Evolutionary conservation across 2,113 vertebrate genomes (phyloP), one percentile per base, ranked within the genome.

Genomic region (Leptobrachium ailaonicum): DNA sequence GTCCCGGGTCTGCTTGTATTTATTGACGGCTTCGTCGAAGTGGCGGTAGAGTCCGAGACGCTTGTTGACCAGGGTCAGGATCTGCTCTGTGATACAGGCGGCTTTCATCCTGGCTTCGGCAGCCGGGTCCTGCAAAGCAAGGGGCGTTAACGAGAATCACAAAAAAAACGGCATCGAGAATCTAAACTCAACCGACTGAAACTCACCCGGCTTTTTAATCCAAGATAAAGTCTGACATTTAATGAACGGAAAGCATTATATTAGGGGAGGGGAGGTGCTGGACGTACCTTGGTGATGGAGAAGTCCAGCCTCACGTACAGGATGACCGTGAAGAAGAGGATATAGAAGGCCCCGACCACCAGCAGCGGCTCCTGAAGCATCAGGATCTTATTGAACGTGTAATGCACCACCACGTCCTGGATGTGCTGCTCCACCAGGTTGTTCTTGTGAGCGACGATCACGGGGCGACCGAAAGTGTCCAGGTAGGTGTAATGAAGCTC

Each of bases 401-500:
- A 20, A 75, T 94, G 91, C 84, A 98, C 97, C 94, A 99, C 97
- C 0, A 99, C 91, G 85, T 99, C 98, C 87, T 99, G 97, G 84
- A 99, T 99, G 85, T 99, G 98, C 88, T 98, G 96, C 83, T 99
- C 98, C 77, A 99, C 97, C 85, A 99, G 88, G 75, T 99, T 99
- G 77, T 53, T 94, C 91, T 99, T 99, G 44, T 94, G 94, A 69
- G 96, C 98, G 2, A 98, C 94, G 69, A 99, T 92, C 82, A 99
- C 97, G 0, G 97, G 96, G 6, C 97, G 95, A 67, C 98, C 98
- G 41, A 99, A 98, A 0, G 98, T 99, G 85, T 99, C 98, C 86
- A 99, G 88, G 9, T 99, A 99, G 0, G 98, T 99, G 67, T 98
- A 98, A 69, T 98, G 98, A 77, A 99, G 94, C 87, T 98, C 96